Conservation (phyloP, 2,797 vertebrate genomes). For the Hippopotamyrus pictus region DNA sequence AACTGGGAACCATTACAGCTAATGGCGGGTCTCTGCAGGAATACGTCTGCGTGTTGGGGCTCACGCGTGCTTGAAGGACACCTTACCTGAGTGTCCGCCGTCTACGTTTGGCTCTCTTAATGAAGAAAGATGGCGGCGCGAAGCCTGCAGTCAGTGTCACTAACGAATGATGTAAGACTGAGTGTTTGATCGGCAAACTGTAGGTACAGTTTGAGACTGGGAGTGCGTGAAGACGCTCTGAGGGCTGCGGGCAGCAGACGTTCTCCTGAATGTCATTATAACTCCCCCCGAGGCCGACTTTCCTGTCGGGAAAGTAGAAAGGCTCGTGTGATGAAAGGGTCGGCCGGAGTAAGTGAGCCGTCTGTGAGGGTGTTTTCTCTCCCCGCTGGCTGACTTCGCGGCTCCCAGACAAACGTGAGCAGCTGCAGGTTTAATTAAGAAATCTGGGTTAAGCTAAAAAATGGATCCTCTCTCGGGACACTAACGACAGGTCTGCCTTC, state of each 20-base stretch:
- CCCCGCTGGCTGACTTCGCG: not conserved
- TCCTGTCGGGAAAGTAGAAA: not conserved
- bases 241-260: not conserved
- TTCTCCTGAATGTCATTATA: not conserved
- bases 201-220: not conserved
- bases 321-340: not conserved
- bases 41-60: not conserved
- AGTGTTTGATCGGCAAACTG: not conserved
- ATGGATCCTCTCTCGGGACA: not conserved
- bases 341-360: not conserved
- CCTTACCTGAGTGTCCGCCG: not conserved
- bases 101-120: not conserved
- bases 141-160: not conserved
- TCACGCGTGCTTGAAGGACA: not conserved
- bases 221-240: not conserved
- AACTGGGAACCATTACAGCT: not conserved
- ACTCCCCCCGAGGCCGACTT: not conserved
- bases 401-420: not conserved
- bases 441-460: not conserved
- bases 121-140: not conserved
- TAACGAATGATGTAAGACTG: not conserved
- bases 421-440: not conserved
- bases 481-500: not conserved
- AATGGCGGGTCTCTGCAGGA: not conserved
- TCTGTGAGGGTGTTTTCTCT: not conserved